Evolutionary conservation across 2,888 invertebrate species (phyloP).

Genomic region (Stegana nigrithorax): DNA sequence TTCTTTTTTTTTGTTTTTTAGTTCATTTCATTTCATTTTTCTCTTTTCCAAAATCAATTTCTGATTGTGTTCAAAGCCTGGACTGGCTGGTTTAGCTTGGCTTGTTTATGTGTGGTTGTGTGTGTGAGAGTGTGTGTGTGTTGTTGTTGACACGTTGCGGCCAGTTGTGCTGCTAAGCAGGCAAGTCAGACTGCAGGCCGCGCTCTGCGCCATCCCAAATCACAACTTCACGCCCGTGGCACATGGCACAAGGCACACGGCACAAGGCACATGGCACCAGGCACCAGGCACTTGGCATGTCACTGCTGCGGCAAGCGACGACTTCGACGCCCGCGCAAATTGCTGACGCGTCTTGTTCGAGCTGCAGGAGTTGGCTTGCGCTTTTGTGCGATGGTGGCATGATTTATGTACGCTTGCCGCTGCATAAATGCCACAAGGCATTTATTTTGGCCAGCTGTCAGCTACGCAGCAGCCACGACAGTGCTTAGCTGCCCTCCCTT

Average conservation of each 20-base stretch:
- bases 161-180: background rate
- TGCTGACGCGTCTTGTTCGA: background rate
- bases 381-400: background rate
- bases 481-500: too few species aligned
- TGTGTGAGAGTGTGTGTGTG: background rate
- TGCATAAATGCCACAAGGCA: conserved; percentile 16
- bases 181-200: too few species aligned
- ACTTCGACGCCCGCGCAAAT: background rate
- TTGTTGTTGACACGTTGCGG: too few species aligned
- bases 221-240: too few species aligned
- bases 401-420: conserved; percentile 8
- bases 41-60: conserved; percentile 64
- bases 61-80: conserved; percentile 48
- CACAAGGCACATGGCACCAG: too few species aligned
- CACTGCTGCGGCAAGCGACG: too few species aligned
- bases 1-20: background rate
- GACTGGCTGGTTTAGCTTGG: too few species aligned
- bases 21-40: conserved; percentile 23
- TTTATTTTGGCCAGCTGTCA: conserved; percentile 8
- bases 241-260: too few species aligned
- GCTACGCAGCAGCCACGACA: background rate
- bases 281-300: too few species aligned
- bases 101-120: background rate
- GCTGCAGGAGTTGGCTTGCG: background rate
- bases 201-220: too few species aligned